Percentiles rank a stretch among this genome's conserved stretches.
Conservation (phyloP, 2,888 invertebrate species). For the Mamestra brassicae region DNA sequence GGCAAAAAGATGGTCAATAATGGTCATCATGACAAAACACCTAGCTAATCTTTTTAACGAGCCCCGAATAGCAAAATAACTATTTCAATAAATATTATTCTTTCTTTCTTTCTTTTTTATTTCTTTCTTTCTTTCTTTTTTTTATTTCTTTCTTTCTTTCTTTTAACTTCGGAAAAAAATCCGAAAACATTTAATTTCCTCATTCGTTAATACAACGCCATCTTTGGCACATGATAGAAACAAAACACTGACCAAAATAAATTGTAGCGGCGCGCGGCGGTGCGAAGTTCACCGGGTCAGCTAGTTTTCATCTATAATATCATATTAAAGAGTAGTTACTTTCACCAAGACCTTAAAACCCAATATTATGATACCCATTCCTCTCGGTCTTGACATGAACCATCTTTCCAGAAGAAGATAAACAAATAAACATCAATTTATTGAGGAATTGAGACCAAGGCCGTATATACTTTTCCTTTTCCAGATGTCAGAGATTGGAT, state of each 20-base stretch:
- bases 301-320: too few species aligned
- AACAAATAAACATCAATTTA: slow-evolving; percentile 44
- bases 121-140: too few species aligned
- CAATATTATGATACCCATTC: background rate
- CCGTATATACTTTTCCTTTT: slow-evolving; percentile 23
- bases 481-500: slow-evolving; percentile 30
- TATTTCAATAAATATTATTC: too few species aligned
- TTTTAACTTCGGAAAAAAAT: too few species aligned
- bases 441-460: slow-evolving; percentile 19
- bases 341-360: background rate
- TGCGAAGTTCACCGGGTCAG: too few species aligned
- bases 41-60: too few species aligned
- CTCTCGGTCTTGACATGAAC: background rate
- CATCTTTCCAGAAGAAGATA: background rate
- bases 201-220: too few species aligned
- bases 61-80: background rate
- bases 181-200: too few species aligned
- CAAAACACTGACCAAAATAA: too few species aligned
- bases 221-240: background rate
- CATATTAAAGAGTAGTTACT: background rate
- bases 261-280: too few species aligned
- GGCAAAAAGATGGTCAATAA: background rate
- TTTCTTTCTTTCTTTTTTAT: too few species aligned
- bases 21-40: background rate
- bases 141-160: too few species aligned